Conservation (phyloP, 2,113 vertebrate species). For the Chionis minor region DNA sequence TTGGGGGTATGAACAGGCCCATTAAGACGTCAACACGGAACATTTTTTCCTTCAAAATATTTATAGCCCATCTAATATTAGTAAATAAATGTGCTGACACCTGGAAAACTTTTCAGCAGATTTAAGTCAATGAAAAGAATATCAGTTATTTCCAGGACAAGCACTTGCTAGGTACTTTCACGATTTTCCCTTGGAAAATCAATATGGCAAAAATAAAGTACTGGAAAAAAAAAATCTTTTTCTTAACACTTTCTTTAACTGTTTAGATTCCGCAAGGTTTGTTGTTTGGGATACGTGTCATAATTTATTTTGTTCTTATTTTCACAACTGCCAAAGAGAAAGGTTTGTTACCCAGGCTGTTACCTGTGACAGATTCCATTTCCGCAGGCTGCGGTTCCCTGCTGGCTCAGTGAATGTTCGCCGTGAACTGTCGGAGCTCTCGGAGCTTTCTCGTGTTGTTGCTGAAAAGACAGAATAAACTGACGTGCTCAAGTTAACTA, state of each 20-base stretch:
- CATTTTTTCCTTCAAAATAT: background rate
- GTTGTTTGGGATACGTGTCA: slow-evolving; percentile 31
- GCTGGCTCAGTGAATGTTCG: slow-evolving; percentile 22
- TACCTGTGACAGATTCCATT: background rate
- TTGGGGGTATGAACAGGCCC: background rate
- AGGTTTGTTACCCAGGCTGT: background rate
- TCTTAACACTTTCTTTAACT: background rate
- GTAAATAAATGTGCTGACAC: background rate
- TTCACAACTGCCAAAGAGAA: background rate
- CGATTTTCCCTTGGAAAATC: background rate
- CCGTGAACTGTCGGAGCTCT: background rate
- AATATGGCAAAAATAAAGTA: background rate
- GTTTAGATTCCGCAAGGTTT: slow-evolving; percentile 41
- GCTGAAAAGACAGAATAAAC: background rate
- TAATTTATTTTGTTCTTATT: background rate
- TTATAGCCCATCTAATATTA: background rate
- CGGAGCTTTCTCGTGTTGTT: background rate
- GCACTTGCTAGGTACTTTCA: background rate
- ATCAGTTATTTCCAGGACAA: background rate
- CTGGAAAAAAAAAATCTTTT: background rate
- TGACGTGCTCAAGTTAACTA: background rate
- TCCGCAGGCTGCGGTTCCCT: slow-evolving; percentile 46
- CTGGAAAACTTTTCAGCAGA: background rate
- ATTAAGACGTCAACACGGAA: background rate
- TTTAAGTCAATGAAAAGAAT: background rate